These are phyloP conservation scores for Heliconius ismenius DNA, from an alignment of 2,888 invertebrate genomes.

Conservation along the genomic window DNA sequence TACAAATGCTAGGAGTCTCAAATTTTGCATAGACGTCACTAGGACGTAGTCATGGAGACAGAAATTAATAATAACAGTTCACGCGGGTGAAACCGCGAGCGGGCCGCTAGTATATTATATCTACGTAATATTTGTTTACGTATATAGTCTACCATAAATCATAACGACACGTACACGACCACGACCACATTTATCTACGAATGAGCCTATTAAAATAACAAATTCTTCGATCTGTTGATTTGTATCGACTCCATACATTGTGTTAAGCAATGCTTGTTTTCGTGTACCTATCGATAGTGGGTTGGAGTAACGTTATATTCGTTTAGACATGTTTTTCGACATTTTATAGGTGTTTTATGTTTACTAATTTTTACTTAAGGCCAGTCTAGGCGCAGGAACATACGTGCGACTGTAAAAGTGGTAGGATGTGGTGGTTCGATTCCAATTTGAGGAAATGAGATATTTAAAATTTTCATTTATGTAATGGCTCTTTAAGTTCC, in stretches of 20 bases:
- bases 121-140: neutral
- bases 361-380: neutral
- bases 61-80: too few species aligned
- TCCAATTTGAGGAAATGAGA: too few species aligned
- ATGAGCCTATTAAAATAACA: slow-evolving; percentile 26
- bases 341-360: neutral
- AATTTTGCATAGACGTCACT: too few species aligned
- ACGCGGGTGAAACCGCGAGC: too few species aligned
- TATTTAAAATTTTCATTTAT: too few species aligned
- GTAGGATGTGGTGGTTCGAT: too few species aligned
- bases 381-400: too few species aligned
- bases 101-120: too few species aligned
- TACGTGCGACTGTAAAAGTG: too few species aligned
- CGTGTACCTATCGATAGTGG: slow-evolving; percentile 24
- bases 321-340: neutral
- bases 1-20: too few species aligned
- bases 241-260: slow-evolving; percentile 27
- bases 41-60: too few species aligned
- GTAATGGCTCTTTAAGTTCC: too few species aligned
- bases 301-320: slow-evolving; percentile 19
- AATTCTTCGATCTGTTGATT: slow-evolving; percentile 37
- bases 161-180: slow-evolving; percentile 30
- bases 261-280: slow-evolving; percentile 34
- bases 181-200: slow-evolving; percentile 21
- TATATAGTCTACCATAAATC: slow-evolving; percentile 11